These are phyloP conservation scores for Eulemur macaco DNA, from an alignment of 2,113 vertebrate genomes.

Conservation along the genomic window DNA sequence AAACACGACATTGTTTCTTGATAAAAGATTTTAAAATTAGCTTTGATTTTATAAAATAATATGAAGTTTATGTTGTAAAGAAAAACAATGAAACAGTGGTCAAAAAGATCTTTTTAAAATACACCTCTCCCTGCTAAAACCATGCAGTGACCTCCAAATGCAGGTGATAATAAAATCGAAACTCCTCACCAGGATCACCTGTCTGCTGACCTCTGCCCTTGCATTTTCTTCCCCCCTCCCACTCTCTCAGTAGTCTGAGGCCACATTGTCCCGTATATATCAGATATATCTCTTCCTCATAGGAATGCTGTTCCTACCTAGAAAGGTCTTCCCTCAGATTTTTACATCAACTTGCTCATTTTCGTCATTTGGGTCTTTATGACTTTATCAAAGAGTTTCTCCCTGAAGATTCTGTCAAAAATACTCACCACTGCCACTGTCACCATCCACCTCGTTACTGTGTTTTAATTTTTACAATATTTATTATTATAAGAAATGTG, in stretches of 20 bases:
- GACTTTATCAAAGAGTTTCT: neutral
- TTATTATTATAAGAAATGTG: neutral
- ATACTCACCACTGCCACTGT: neutral
- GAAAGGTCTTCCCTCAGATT: neutral
- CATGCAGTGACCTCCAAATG: neutral
- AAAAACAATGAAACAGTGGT: neutral
- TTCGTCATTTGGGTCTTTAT: neutral
- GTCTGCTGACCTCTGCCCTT: neutral
- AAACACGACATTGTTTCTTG: neutral
- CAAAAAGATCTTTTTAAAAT: neutral
- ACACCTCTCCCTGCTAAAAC: neutral
- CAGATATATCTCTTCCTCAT: neutral
- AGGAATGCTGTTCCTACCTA: neutral
- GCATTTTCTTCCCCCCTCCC: neutral
- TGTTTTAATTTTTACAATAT: neutral
- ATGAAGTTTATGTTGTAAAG: neutral
- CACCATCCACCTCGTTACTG: rapidly evolving
- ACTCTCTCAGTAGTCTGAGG: neutral
- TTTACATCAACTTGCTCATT: neutral
- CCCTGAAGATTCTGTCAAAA: neutral
- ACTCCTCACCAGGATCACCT: neutral
- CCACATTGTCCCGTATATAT: neutral
- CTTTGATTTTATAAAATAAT: neutral
- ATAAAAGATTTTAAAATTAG: neutral
- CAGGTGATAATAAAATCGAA: neutral